Base-by-base conservation (phyloP, 2,888 invertebrate species). In the Drosophila villosipedis region DNA sequence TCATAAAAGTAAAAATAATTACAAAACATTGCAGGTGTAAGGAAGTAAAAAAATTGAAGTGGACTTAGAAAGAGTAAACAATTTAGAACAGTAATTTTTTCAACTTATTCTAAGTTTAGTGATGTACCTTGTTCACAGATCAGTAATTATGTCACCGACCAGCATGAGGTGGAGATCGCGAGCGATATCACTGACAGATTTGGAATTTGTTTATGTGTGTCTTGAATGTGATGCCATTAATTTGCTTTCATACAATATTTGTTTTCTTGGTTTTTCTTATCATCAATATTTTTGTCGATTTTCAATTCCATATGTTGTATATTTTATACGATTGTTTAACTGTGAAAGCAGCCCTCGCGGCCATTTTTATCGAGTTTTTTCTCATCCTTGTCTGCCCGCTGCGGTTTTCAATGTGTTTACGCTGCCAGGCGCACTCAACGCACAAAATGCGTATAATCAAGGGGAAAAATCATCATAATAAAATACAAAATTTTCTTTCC, bases 391-490 rank as follows among this genome's bases (percentile, higher is more conserved):
- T 50, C 49, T 41, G 28, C 57, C 63, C 43, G 39, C 35, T 68
- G 86, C 59, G 83, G 72, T 60, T 67, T 63, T 47, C 67, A 39
- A 65, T 68, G 77, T 64, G 73, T 64, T 84, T 66, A 30, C 53
- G 55, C 33, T 50, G 55, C 47, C 68, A 60, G 67, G 60, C 71
- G 64, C 73, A 66, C 59, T 72, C 76, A 71, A 73, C 82, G 82
- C 80, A 82, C 64, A 85, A 78, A 84, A 85, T 85, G 78, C 83
- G 83, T 76, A 82, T 82, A 89, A 79, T 75, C 54, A 52, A 37
- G 31, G 41, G 30, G 57, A 14, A 22, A 35, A 35, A 76, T 83
- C 80, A 85, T 81, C 83, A 87, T 82, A 82, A 89, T 82, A 89
- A 84, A 78, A 84, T 79, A 74, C 63, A 54, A 62, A 64, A 57